Evolutionary conservation across 1,140 invertebrate genomes (phyloP).

Genomic region (Teleopsis dalmanni): DNA sequence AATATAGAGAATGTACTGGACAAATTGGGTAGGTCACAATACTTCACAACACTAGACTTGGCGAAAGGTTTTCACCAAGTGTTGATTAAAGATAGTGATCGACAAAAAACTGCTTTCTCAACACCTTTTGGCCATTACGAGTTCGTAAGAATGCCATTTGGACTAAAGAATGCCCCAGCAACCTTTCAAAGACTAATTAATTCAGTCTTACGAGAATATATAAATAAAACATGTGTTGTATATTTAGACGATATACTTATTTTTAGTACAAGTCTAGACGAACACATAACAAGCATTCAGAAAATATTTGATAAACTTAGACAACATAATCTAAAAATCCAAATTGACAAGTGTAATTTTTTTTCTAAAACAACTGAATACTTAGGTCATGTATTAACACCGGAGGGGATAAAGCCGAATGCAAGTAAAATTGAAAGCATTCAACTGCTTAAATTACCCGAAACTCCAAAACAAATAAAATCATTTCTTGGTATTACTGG

Average conservation of each 20-base stretch:
- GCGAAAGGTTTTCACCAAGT: conserved; percentile 36
- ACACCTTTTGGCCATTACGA: conserved; percentile 9
- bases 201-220: conserved; percentile 23
- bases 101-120: conserved; percentile 14
- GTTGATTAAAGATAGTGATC: conserved; percentile 3
- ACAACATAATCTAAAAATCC: conserved; percentile 18
- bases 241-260: conserved; percentile 38
- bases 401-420: not conserved
- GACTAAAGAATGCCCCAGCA: conserved; percentile 15
- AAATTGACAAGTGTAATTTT: conserved; percentile 41
- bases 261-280: conserved; percentile 16
- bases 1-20: conserved; percentile 42
- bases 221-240: conserved; percentile 25
- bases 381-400: not conserved
- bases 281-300: conserved; percentile 28
- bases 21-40: conserved; percentile 26
- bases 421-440: not conserved
- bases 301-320: conserved; percentile 38
- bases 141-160: conserved; percentile 33
- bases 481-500: not conserved
- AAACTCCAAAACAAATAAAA: not conserved
- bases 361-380: conserved; percentile 21
- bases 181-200: conserved; percentile 46
- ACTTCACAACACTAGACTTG: conserved; percentile 33
- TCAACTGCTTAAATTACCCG: not conserved